phyloP scores from a whole-genome alignment of 2,113 vertebrate genomes.

The Sylvilagus bachmani region DNA sequence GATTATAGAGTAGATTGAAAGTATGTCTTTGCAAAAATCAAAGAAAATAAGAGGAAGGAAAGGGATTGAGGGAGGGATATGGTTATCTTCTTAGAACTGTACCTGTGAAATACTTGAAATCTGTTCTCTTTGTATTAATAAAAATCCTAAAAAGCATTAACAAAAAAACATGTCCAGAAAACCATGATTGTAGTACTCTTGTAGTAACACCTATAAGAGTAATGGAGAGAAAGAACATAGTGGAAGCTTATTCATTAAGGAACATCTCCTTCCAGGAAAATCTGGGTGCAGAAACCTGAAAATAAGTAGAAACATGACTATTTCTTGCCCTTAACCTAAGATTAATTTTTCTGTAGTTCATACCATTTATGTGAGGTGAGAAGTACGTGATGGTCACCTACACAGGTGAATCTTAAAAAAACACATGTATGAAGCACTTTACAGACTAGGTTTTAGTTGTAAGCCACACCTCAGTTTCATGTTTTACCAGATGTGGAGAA shows the following conservation, averaged over 20 bases:
- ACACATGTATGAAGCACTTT: accelerated
- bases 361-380: background rate
- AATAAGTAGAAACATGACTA: background rate
- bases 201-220: background rate
- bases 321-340: too few species aligned
- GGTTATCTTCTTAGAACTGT: too few species aligned
- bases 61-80: too few species aligned
- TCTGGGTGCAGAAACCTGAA: background rate
- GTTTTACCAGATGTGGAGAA: background rate
- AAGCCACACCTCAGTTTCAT: background rate
- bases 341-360: background rate
- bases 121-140: too few species aligned
- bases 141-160: too few species aligned
- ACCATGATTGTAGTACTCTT: background rate
- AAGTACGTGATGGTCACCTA: accelerated
- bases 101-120: too few species aligned
- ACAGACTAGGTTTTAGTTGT: background rate
- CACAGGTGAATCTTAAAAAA: background rate
- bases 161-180: background rate
- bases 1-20: too few species aligned
- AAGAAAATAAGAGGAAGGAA: too few species aligned
- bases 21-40: too few species aligned
- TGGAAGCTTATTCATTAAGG: background rate
- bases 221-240: background rate
- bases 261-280: background rate